A percentile compares a stretch with the other conserved stretches of the same genome.
These are phyloP conservation scores for Drosophila littoralis DNA, from an alignment of 1,140 invertebrate genomes.

Conservation along the genomic window DNA sequence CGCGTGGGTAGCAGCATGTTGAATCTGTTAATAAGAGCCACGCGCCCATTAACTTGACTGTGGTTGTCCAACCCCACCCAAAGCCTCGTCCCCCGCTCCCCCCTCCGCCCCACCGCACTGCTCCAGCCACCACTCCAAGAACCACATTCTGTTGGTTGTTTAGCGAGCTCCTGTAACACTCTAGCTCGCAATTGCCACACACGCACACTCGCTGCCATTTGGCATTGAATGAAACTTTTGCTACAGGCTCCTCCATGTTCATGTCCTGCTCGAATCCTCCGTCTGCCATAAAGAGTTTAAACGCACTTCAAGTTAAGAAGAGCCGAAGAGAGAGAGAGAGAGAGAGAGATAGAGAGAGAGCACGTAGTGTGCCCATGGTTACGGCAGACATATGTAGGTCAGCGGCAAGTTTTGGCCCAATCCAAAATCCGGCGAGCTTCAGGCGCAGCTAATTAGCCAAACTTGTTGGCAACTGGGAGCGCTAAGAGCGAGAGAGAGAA, in stretches of 20 bases:
- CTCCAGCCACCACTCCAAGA: too few relatives aligned
- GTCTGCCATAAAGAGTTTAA: conserved; percentile 47
- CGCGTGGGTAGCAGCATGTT: conserved; percentile 41
- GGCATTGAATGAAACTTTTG: conserved; percentile 55
- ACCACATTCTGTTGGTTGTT: neutral
- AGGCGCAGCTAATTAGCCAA: conserved; percentile 58
- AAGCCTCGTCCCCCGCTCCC: conserved; percentile 2
- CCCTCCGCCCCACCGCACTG: too few relatives aligned
- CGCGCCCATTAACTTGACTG: conserved; percentile 57
- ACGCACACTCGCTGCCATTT: conserved; percentile 29
- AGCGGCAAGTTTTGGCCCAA: conserved; percentile 26
- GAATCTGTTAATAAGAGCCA: conserved; percentile 71
- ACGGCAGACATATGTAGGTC: conserved; percentile 37
- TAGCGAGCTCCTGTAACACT: conserved; percentile 3
- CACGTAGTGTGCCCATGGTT: neutral
- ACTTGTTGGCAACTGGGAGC: conserved; percentile 24
- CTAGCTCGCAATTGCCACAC: conserved; percentile 3
- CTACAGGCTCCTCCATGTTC: conserved; percentile 12
- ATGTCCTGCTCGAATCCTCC: neutral
- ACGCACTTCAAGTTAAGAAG: conserved; percentile 33
- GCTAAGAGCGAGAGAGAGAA: neutral
- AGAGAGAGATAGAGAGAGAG: neutral
- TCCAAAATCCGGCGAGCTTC: conserved; percentile 36
- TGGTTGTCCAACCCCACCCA: conserved; percentile 12
- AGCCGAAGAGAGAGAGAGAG: neutral